Evolutionary conservation across 1,140 invertebrate genomes (phyloP), one percentile per base, ranked within the genome.

Genomic region (Heliothis virescens): DNA sequence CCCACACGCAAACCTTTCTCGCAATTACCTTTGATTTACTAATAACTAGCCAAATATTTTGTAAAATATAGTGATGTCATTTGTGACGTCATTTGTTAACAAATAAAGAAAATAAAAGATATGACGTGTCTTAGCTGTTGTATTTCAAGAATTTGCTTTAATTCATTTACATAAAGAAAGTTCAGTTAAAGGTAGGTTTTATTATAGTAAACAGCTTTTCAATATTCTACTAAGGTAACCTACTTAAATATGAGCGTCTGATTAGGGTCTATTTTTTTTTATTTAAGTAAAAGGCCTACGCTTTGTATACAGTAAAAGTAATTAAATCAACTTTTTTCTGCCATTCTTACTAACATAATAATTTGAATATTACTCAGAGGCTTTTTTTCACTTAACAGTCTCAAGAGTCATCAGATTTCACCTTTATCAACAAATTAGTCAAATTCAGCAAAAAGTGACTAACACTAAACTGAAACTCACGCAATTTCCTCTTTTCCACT

Each of bases 401-500:
- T 41, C 34, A 41, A 41, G 3, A 41, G 34, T 7, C 34, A 41
- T 41, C 34, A 41, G 34, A 7, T 7, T 41, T 41, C 34, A 41
- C 34, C 34, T 41, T 41, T 41, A 41, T 1, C 34, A 41, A 41
- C 34, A 9, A 15, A 16, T 75, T 50, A 75, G 12, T 62, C 41
- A 62, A 4, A 50, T 21, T 48, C 55, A 18, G 15, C 34, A 16
- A 48, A n/a, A 41, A 9, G 26, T 59, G 29, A 59, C 55, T 59
- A 73, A 59, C 5, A 7, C 16, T 21, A 13, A 29, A 52, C 55
- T 62, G 15, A 57, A 29, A 50, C 50, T 60, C 34, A 60, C 72
- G 74, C 74, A 76, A 76, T 76, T 76, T 76, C 60, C 74, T 53
- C 60, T 53, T 63, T 53, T 53, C 74, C 48, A 76, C 60, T 65